Conservation (phyloP, 1,140 invertebrate species). For the Aporrectodea caliginosa region DNA sequence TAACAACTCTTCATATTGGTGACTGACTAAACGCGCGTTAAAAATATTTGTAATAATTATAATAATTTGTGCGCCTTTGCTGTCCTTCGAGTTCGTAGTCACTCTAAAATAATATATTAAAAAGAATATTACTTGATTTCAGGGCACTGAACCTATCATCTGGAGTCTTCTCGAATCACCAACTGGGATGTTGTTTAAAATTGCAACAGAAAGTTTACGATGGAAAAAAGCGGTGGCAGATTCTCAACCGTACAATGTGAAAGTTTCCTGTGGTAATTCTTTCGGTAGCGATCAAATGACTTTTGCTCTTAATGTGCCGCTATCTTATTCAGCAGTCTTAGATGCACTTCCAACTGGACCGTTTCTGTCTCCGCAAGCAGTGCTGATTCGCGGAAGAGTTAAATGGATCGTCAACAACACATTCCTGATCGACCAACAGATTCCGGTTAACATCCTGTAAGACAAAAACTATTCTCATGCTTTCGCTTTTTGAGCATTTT, state of each 20-base stretch:
- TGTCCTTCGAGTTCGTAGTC: no score
- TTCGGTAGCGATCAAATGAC: slow-evolving; percentile 22
- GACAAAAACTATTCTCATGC: no score
- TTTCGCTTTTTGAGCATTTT: no score
- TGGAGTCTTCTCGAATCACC: slow-evolving; percentile 30
- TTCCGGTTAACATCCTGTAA: slow-evolving; percentile 23
- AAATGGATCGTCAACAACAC: slow-evolving; percentile 3
- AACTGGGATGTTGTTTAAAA: slow-evolving; percentile 30
- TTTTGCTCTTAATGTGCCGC: slow-evolving; percentile 31
- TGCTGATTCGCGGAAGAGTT: slow-evolving; percentile 33
- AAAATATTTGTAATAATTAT: no score
- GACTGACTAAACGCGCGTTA: no score
- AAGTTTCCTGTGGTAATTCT: slow-evolving; percentile 27
- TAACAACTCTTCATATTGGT: no score
- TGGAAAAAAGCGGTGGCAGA: slow-evolving; percentile 32
- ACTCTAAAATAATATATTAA: no score
- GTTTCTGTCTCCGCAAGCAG: slow-evolving; percentile 26
- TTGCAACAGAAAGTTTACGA: slow-evolving; percentile 10
- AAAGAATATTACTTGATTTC: not conserved
- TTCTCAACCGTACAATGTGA: slow-evolving; percentile 21
- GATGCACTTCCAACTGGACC: slow-evolving; percentile 26
- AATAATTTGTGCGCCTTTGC: no score
- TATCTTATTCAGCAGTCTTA: slow-evolving; percentile 30
- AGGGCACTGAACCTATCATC: slow-evolving; percentile 33
- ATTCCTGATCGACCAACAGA: not conserved